phyloP scores from a whole-genome alignment of 37 sponge, comb jelly and placozoan genomes.

The Ephydatia muelleri region DNA sequence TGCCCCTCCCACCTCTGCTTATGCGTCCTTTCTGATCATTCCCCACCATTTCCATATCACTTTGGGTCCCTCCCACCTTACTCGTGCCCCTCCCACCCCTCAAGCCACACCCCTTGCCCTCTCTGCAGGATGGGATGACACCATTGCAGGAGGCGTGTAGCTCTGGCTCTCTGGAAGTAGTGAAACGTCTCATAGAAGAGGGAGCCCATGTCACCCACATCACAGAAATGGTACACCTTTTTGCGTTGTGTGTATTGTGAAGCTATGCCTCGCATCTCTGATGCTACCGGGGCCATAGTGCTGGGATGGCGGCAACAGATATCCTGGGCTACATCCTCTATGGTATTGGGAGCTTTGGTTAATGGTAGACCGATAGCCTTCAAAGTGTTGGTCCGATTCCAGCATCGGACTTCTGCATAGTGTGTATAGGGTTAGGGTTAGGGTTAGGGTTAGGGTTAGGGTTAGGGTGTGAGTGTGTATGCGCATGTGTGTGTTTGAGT shows the following conservation, averaged over 20 bases:
- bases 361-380: too few relatives aligned
- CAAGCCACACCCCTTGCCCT: not conserved
- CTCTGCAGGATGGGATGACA: not conserved
- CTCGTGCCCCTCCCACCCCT: not conserved
- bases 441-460: too few relatives aligned
- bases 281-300: too few relatives aligned
- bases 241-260: too few relatives aligned
- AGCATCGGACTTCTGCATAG: too few relatives aligned
- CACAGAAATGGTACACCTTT: not conserved
- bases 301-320: too few relatives aligned
- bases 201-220: not conserved
- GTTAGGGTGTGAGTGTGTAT: not conserved
- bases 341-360: too few relatives aligned
- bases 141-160: not conserved
- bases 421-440: not conserved
- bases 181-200: not conserved
- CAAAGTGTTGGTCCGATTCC: too few relatives aligned
- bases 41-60: too few relatives aligned
- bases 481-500: constrained; percentile 2
- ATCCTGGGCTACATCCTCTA: too few relatives aligned
- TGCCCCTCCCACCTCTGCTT: not conserved
- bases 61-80: not conserved
- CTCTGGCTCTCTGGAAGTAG: not conserved
- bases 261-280: not conserved
- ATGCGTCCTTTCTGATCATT: too few relatives aligned